phyloP scores from a whole-genome alignment of 2,797 vertebrate genomes.

The Schizopygopsis malacanthus region DNA sequence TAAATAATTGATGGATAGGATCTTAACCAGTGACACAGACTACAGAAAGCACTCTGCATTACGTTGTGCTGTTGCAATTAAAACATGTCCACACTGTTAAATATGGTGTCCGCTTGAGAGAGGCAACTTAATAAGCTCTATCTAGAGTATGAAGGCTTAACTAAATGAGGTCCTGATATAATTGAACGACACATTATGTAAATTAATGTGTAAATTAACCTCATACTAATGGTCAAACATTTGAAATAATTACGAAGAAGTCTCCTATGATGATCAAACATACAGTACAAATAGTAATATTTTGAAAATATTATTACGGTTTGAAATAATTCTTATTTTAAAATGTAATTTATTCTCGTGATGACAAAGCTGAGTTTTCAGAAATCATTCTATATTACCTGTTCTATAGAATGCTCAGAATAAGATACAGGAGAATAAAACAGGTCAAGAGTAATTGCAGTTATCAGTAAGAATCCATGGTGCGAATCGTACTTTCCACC shows the following conservation, averaged over 20 bases:
- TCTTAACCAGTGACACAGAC: slow-evolving; percentile 2
- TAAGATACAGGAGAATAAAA: slow-evolving; percentile 2
- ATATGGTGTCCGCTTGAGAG: slow-evolving; percentile 18
- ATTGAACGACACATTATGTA: neutral
- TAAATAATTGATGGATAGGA: neutral
- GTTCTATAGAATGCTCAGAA: neutral
- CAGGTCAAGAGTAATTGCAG: neutral
- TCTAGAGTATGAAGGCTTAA: neutral
- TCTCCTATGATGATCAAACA: neutral
- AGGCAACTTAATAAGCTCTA: slow-evolving; percentile 37
- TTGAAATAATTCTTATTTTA: neutral
- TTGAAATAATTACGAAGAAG: neutral
- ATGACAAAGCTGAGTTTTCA: neutral
- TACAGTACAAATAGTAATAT: neutral
- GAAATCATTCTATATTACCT: too few relatives aligned
- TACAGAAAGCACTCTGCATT: neutral
- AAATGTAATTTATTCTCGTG: neutral
- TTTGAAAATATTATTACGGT: neutral
- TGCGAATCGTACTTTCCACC: slow-evolving; percentile 42
- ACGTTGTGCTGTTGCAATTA: slow-evolving; percentile 21
- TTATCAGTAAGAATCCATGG: slow-evolving; percentile 36
- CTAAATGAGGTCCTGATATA: slow-evolving; percentile 7
- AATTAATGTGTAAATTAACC: slow-evolving; percentile 5
- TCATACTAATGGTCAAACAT: neutral
- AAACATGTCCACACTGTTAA: neutral